Evolutionary conservation across 1,140 invertebrate species (phyloP), one percentile per base, ranked within the genome.

Genomic region (Ceratoteleas bidentatus): DNA sequence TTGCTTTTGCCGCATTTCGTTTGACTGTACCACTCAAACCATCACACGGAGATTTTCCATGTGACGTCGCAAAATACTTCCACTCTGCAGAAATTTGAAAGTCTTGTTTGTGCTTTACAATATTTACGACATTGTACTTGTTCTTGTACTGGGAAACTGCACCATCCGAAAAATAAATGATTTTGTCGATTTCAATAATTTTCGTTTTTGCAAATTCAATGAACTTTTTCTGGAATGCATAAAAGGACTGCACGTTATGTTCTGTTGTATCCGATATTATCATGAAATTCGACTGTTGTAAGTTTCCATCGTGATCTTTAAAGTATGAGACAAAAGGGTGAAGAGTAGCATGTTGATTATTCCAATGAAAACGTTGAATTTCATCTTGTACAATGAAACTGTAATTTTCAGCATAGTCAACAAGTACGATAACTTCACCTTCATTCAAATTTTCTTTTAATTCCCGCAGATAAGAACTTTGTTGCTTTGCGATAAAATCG

Each of bases 371-470:
- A 7, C 79, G 40, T 74, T 89, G 84, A 47, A 84, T 81, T 60
- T 75, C 83, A 83, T 88, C 74, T 70, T 88, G 85, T 16, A 85
- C 58, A 3, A 87, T 47, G 50, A 88, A 88, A 16, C 60, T 68
- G 68, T 79, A 88, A 56, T 89, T 88, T 82, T 89, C 81, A 24
- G 84, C 85, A 81, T 86, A 88, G 65, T 89, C 85, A 61, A 80
- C 72, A 14, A 73, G 6, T 11, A 58, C 45, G n/a, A 84, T 38
- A 68, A 73, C 40, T 60, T 81, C 72, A 32, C 52, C 50, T 54
- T 79, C 49, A 47, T 66, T 56, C 10, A 85, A 43, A 57, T 80
- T 56, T 60, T 62, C 2, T 65, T 84, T 85, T 0, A 40, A 15
- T 58, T 80, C n/a, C 49, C 65, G 61, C 13, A 84, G n/a, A n/a